A percentile compares a stretch with the other conserved stretches of the same genome.
Evolutionary conservation across 2,797 vertebrate species (phyloP).

Genomic region (Acrossocheilus fasciatus): DNA sequence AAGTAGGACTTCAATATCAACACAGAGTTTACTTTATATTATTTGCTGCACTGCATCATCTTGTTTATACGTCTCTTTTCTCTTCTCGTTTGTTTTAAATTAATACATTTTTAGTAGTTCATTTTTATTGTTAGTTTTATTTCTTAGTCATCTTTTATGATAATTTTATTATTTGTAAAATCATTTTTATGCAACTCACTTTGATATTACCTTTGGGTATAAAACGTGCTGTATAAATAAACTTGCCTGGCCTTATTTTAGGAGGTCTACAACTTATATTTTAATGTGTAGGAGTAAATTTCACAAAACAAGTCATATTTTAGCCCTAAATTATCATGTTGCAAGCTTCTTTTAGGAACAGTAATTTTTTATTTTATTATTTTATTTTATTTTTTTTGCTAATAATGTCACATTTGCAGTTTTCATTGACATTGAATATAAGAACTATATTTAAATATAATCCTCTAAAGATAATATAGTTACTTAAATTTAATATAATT

Average conservation of each 20-base stretch:
- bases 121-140: neutral
- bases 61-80: neutral
- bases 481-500: neutral
- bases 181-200: neutral
- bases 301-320: neutral
- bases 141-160: neutral
- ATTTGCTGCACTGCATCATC: neutral
- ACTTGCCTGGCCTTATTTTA: neutral
- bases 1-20: constrained; percentile 73
- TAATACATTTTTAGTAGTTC: neutral
- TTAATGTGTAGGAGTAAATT: neutral
- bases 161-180: neutral
- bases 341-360: neutral
- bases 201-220: neutral
- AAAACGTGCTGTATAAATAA: neutral
- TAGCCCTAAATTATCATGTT: neutral
- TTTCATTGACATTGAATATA: neutral
- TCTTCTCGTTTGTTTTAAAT: neutral
- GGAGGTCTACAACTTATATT: neutral
- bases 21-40: neutral
- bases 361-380: neutral
- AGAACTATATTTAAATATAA: neutral
- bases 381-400: neutral
- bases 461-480: neutral
- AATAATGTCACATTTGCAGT: neutral